Evolutionary conservation across 2,888 invertebrate species (phyloP).

Genomic region (Pterostichus madidus): DNA sequence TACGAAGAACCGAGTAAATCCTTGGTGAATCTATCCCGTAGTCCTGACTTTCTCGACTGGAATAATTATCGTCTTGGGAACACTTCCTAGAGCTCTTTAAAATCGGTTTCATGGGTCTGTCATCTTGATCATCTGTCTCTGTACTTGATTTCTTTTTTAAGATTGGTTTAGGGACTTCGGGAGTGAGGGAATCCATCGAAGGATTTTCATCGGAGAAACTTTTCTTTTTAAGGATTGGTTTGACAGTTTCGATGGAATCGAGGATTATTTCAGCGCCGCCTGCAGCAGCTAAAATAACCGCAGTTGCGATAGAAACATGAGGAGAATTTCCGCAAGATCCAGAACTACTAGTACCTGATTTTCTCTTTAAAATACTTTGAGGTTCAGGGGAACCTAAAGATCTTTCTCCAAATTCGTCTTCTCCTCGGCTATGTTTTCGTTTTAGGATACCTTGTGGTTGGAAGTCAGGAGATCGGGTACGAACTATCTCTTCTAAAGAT

Average conservation of each 20-base stretch:
- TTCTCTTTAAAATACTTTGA: conserved; percentile 89
- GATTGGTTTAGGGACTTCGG: conserved; percentile 85
- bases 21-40: conserved; percentile 79
- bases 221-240: conserved; percentile 91
- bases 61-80: conserved; percentile 72
- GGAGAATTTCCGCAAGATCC: conserved; percentile 83
- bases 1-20: conserved; percentile 80
- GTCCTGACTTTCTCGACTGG: conserved; percentile 79
- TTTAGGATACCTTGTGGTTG: conserved; percentile 85
- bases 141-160: conserved; percentile 91
- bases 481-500: conserved; percentile 85
- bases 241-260: conserved; percentile 79
- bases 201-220: conserved; percentile 85
- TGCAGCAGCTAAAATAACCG: conserved; percentile 83
- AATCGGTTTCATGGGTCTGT: conserved; percentile 87
- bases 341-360: conserved; percentile 84
- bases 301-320: conserved; percentile 85
- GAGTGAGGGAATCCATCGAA: conserved; percentile 77
- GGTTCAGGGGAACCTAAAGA: conserved; percentile 84
- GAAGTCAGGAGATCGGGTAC: conserved; percentile 83
- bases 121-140: conserved; percentile 87
- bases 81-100: conserved; percentile 85
- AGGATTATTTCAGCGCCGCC: conserved; percentile 78
- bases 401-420: conserved; percentile 81
- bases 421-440: conserved; percentile 83